phyloP scores from a whole-genome alignment of 2,113 vertebrate species.

The Pseudopipra pipra region DNA sequence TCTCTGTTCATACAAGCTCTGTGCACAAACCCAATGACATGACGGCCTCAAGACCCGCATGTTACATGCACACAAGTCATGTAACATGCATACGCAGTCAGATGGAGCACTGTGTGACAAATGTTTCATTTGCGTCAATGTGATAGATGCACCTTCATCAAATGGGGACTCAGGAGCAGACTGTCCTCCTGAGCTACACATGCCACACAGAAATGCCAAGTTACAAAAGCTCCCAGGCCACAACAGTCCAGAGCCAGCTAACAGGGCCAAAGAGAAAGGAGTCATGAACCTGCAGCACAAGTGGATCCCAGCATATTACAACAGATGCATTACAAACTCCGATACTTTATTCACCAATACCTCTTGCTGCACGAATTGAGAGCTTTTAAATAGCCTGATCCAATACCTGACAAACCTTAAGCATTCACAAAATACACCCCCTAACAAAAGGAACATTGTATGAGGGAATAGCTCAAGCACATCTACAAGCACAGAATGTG shows the following conservation, averaged over 20 bases:
- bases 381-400: not conserved
- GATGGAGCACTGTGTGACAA: not conserved
- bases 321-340: not conserved
- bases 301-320: rapidly evolving
- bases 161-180: not conserved
- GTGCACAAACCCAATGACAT: not conserved
- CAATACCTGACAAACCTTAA: not conserved
- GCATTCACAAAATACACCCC: not conserved
- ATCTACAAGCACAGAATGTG: not conserved
- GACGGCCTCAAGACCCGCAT: rapidly evolving
- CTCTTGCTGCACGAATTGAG: not conserved
- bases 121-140: not conserved
- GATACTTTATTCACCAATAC: not conserved
- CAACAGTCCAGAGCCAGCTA: not conserved
- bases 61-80: not conserved
- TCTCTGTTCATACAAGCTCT: not conserved
- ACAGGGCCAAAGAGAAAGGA: not conserved
- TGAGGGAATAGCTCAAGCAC: not conserved
- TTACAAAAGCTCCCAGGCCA: not conserved
- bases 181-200: not conserved
- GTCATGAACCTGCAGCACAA: not conserved
- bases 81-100: not conserved
- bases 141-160: not conserved
- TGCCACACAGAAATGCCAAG: not conserved
- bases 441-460: not conserved